A percentile compares a stretch with the other conserved stretches of the same genome.
These are phyloP conservation scores for Callithrix jacchus DNA, from an alignment of 2,113 vertebrate species.

Conservation along the genomic window DNA sequence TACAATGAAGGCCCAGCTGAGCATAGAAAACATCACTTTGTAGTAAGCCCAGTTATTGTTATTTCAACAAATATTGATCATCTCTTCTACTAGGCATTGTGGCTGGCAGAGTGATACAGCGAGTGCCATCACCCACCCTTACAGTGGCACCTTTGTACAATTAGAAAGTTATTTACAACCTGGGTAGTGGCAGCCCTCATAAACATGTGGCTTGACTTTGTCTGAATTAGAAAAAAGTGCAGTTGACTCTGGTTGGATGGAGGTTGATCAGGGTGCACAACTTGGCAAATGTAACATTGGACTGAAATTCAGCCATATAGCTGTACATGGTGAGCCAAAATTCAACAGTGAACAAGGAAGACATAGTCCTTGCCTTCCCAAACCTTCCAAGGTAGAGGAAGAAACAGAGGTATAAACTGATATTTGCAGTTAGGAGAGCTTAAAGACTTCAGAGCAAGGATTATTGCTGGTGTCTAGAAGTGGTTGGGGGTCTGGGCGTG, in stretches of 20 bases:
- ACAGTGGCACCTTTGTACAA: fast-evolving
- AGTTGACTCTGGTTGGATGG: not conserved
- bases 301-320: not conserved
- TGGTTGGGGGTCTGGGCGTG: not conserved
- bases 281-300: not conserved
- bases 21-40: not conserved
- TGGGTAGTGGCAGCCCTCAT: not conserved
- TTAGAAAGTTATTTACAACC: not conserved
- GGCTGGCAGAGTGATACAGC: not conserved
- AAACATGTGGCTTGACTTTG: not conserved
- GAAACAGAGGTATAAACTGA: not conserved
- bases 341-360: not conserved
- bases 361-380: not conserved
- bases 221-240: not conserved
- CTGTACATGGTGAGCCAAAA: not conserved
- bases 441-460: not conserved
- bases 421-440: not conserved
- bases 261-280: not conserved
- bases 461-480: not conserved
- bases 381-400: not conserved
- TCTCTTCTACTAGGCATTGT: not conserved
- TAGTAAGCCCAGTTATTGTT: not conserved
- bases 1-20: not conserved
- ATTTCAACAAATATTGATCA: not conserved
- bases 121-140: not conserved